Base-by-base conservation (phyloP, 1,140 invertebrate genomes). In the Meloidogyne chitwoodi region DNA sequence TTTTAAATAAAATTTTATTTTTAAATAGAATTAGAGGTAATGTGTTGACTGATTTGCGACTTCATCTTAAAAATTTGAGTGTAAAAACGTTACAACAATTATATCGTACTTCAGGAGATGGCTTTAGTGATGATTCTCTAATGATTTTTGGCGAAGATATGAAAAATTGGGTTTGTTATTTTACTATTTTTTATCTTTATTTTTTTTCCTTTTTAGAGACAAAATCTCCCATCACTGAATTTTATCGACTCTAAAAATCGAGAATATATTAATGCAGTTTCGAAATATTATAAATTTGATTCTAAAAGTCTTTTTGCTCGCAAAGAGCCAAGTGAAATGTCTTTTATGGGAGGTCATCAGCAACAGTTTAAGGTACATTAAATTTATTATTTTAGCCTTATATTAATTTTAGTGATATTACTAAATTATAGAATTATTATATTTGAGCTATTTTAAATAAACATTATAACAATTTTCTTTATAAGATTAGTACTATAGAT, bases 101-200 rank as follows among this genome's bases (percentile, higher is more conserved):
- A 22, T 61, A 73, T 34, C 41, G 70, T 2, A 19, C 48, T 4
- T 29, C 61, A 24, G 70, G 44, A 22, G 56, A 56, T 38, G 31
- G 34, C 22, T 63, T 73, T 12, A 61, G n/a, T n/a, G 64, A 73
- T 14, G 70, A 73, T 26, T 56, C 70, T 38, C n/a, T 73, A 6
- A 61, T 22, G 38, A 65, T 73, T 31, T 73, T 73, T 61, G 56
- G 31, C 16, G 70, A 73, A 16, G 70, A 73, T 34, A 73, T 73
- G 70, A 73, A 73, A 64, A 29, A 73, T 24, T 73, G 70, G 70
- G 70, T 73, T 61, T 56, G 26, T 4, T 56, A 22, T 27, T 29
- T 56, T 16, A n/a, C 12, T 61, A 62, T 61, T 62, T 56, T 24
- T 12, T 19, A 16, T 2, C 5, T 12, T 14, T 34, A 22, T 48